phyloP scores from a whole-genome alignment of 2,888 invertebrate genomes.

The Sturmia bella region DNA sequence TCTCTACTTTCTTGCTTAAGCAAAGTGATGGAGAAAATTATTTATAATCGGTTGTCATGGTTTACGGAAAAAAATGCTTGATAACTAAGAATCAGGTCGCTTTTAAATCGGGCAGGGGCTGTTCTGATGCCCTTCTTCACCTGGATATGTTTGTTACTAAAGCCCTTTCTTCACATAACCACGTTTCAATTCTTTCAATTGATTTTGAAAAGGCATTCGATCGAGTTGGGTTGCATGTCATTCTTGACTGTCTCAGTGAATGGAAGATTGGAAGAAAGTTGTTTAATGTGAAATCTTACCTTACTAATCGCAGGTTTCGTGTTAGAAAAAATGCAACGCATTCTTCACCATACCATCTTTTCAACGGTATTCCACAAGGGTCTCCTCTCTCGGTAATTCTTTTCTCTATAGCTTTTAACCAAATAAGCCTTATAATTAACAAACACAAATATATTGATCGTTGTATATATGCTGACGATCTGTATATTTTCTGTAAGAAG shows the following conservation, averaged over 20 bases:
- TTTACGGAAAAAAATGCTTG: background rate
- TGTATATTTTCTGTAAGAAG: conserved; percentile 52
- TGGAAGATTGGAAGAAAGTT: background rate
- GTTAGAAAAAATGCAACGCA: conserved; percentile 15
- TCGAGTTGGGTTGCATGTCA: background rate
- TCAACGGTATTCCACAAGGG: conserved; percentile 60
- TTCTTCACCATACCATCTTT: conserved; percentile 15
- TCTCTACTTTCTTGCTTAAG: conserved; percentile 26
- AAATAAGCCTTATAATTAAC: conserved; percentile 43
- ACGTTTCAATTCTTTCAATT: conserved; percentile 9
- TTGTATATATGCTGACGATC: conserved; percentile 68
- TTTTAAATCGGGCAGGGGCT: background rate
- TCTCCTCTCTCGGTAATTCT: conserved; percentile 40
- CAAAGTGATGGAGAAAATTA: conserved; percentile 37
- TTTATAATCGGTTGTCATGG: conserved; percentile 28
- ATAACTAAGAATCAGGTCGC: background rate
- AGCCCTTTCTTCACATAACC: background rate
- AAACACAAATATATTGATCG: conserved; percentile 50
- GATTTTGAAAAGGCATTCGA: conserved; percentile 11
- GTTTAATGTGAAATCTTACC: conserved; percentile 17
- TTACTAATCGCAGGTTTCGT: conserved; percentile 39
- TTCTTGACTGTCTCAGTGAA: background rate
- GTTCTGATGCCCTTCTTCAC: too few relatives aligned
- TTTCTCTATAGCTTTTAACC: conserved; percentile 58
- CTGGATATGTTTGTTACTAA: background rate